Evolutionary conservation across 2,888 invertebrate genomes (phyloP), one percentile per base, ranked within the genome.

Genomic region (Tanytarsus gracilentus): DNA sequence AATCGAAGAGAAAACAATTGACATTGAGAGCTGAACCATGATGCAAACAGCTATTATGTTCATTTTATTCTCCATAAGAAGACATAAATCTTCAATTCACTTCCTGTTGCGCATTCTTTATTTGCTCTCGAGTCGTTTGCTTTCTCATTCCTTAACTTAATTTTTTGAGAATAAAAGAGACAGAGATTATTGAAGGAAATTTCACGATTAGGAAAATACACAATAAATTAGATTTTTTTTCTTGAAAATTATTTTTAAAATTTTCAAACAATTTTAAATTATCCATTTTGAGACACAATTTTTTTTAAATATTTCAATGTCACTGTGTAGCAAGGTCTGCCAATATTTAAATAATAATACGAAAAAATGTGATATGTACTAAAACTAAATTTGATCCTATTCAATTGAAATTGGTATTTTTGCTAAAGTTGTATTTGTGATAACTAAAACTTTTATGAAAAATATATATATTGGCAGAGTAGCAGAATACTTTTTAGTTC

Each of bases 61-160:
- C 26, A 4, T 30, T 26, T 27, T n/a, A n/a, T 48, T 44, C 58
- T 30, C 29, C 26, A n/a, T 27, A 55, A 48, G 27, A 58, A 58
- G 58, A 58, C 58, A 58, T 58, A 58, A 58, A 58, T 58, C 58
- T 58, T 58, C 58, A 58, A 58, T 58, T 29, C 48, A 58, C 48
- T 58, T 58, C 58, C 58, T 58, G 58, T 58, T 58, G 58, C 58
- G 23, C 44, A 21, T 40, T 8, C 14, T 18, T 58, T 58, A 44
- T 58, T 58, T 58, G 48, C 58, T 16, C n/a, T n/a, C 58, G 48
- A 58, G 36, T 9, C 44, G 8, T 21, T 39, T 7, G 2, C 14
- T 39, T 39, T 6, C 21, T 40, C 40, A 9, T 40, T 16, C n/a
- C n/a, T n/a, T n/a, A n/a, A n/a, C n/a, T n/a, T n/a, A n/a, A n/a